Conservation (phyloP, 2,888 invertebrate genomes). For the Coremacera marginata region DNA sequence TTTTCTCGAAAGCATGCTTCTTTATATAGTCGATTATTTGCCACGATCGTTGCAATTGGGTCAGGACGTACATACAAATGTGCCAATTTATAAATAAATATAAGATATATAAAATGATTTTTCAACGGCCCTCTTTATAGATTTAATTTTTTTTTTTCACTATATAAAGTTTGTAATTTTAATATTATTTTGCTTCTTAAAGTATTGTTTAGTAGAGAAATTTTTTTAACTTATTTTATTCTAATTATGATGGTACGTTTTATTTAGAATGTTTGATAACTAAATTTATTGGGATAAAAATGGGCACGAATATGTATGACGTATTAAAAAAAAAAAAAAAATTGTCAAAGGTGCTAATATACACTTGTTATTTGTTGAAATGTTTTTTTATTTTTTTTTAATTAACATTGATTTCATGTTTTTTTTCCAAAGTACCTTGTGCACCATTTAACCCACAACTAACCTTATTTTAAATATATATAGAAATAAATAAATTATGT, state of each 20-base stretch:
- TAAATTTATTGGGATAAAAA: slow-evolving; percentile 67
- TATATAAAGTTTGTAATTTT: slow-evolving; percentile 31
- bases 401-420: slow-evolving; percentile 1
- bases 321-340: neutral
- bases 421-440: slow-evolving; percentile 48
- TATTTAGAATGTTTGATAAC: slow-evolving; percentile 60
- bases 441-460: slow-evolving; percentile 60
- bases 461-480: neutral
- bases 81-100: slow-evolving; percentile 46
- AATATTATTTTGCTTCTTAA: slow-evolving; percentile 49
- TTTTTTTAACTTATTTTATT: slow-evolving; percentile 38
- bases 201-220: slow-evolving; percentile 25
- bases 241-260: slow-evolving; percentile 12
- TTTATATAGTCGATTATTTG: slow-evolving; percentile 26
- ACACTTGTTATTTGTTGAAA: neutral
- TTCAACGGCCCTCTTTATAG: slow-evolving; percentile 60
- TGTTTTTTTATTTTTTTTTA: neutral
- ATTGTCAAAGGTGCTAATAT: neutral
- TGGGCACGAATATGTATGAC: slow-evolving; percentile 62
- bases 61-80: slow-evolving; percentile 53
- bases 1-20: slow-evolving; percentile 43
- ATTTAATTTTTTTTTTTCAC: slow-evolving; percentile 45
- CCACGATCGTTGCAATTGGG: slow-evolving; percentile 57
- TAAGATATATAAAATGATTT: slow-evolving; percentile 60
- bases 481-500: neutral